These are phyloP conservation scores for Lepidotrigona ventralis DNA, from an alignment of 1,140 invertebrate species.

Conservation along the genomic window DNA sequence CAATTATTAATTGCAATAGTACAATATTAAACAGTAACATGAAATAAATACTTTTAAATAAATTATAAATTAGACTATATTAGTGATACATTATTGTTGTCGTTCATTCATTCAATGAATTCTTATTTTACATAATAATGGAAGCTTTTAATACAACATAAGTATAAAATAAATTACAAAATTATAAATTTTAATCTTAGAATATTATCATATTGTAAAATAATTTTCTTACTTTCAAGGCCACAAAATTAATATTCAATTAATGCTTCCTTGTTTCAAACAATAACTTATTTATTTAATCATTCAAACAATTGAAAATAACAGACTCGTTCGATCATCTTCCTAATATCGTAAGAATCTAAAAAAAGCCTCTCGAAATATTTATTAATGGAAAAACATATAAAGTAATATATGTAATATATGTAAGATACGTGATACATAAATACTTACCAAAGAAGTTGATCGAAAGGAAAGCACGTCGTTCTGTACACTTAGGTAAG, in stretches of 20 bases:
- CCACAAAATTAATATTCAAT: neutral
- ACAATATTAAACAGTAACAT: too few species aligned
- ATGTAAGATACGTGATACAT: neutral
- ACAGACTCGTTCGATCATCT: neutral
- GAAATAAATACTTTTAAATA: too few species aligned
- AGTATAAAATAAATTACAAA: neutral
- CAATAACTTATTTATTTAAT: neutral
- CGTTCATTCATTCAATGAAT: neutral
- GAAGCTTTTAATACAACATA: neutral
- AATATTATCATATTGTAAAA: too few species aligned
- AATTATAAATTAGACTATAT: too few species aligned
- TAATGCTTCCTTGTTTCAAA: neutral
- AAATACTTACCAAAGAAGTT: neutral
- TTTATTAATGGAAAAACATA: neutral
- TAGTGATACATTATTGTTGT: too few species aligned
- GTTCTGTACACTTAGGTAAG: conserved; percentile 38
- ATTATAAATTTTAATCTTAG: too few species aligned
- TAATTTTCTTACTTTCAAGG: too few species aligned
- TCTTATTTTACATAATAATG: neutral
- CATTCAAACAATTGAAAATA: neutral
- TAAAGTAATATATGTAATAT: neutral
- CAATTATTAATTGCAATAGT: too few species aligned
- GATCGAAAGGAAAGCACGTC: conserved; percentile 45
- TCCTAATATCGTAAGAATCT: neutral
- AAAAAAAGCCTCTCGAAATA: too few species aligned